Evolutionary conservation across 2,797 vertebrate species (phyloP).

Genomic region (Microctenopoma stevenorrisi): DNA sequence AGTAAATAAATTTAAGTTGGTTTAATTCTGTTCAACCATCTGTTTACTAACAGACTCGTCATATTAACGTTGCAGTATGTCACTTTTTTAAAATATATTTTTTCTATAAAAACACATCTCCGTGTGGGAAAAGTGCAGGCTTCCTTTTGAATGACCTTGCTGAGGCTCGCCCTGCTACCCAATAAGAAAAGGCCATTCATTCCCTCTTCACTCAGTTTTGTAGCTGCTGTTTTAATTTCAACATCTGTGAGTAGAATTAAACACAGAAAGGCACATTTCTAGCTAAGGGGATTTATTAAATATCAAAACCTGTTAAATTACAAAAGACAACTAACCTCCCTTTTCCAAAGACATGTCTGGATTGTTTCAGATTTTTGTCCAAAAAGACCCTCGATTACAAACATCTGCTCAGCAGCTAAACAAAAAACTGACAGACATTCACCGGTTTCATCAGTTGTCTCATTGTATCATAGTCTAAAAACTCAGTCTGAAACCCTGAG

Average conservation of each 20-base stretch:
- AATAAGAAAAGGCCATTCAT: no score
- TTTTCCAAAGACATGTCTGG: slow-evolving; percentile 2
- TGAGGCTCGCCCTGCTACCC: no score
- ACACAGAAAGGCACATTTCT: not conserved
- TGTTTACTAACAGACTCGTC: no score
- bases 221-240: no score
- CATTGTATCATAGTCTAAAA: slow-evolving; percentile 34
- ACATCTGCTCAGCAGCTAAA: not conserved
- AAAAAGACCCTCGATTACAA: not conserved
- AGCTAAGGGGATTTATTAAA: slow-evolving; percentile 63
- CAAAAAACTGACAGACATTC: slow-evolving; percentile 19
- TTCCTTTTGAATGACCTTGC: no score
- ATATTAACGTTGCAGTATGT: no score
- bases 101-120: no score
- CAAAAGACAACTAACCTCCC: slow-evolving; percentile 23
- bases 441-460: slow-evolving; percentile 6
- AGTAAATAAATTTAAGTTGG: no score
- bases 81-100: no score
- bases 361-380: not conserved
- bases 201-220: no score
- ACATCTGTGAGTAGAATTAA: not conserved
- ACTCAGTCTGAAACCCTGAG: slow-evolving; percentile 39
- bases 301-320: slow-evolving; percentile 65
- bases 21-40: no score
- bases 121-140: no score